Conservation (phyloP, 2,797 vertebrate genomes). For the Sebastiscus tertius region DNA sequence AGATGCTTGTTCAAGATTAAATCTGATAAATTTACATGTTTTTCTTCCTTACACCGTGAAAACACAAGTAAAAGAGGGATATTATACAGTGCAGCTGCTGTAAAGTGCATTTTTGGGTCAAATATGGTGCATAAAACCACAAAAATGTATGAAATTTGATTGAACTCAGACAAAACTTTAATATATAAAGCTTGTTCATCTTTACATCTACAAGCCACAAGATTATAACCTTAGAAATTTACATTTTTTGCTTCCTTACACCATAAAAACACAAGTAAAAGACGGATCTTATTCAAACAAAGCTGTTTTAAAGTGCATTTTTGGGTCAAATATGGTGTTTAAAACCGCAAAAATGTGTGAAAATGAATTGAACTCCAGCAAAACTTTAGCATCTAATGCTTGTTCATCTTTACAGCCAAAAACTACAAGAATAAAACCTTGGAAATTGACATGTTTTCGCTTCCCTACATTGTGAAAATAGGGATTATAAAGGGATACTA, state of each 20-base stretch:
- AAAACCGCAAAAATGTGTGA: neutral
- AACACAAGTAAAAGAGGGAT: neutral
- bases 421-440: neutral
- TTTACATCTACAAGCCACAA: neutral
- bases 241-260: too few relatives aligned
- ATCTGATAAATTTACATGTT: neutral
- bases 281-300: neutral
- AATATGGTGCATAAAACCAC: neutral
- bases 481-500: neutral
- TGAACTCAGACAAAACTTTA: neutral
- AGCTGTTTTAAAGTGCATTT: neutral
- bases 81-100: neutral
- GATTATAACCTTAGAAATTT: neutral
- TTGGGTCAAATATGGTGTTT: neutral
- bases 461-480: neutral
- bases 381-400: neutral
- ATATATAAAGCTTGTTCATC: fast-evolving
- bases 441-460: too few relatives aligned
- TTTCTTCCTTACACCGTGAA: neutral
- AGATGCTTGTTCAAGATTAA: neutral
- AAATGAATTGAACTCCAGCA: neutral
- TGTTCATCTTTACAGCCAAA: neutral
- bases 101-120: neutral
- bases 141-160: neutral
- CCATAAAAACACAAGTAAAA: neutral